Evolutionary conservation across 2,888 invertebrate genomes (phyloP).

Genomic region (Dolichomitus sp.): DNA sequence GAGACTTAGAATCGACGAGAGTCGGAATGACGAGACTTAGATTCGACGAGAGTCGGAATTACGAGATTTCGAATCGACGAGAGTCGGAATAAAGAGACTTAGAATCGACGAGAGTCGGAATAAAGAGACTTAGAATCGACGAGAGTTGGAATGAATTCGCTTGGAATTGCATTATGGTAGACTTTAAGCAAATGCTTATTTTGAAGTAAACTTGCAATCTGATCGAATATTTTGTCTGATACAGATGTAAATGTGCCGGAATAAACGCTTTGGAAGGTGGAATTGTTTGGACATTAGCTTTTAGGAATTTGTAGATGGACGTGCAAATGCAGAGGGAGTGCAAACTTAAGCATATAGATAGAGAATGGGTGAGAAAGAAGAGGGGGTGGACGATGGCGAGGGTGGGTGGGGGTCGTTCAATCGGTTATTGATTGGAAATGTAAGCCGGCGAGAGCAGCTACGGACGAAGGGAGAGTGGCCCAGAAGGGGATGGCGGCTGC

Average conservation of each 20-base stretch:
- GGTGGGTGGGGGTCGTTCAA: slow-evolving; percentile 81
- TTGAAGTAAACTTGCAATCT: too few relatives aligned
- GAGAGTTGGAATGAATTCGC: too few relatives aligned
- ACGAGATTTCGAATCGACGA: too few relatives aligned
- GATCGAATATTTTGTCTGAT: too few relatives aligned
- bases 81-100: too few relatives aligned
- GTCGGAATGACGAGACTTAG: too few relatives aligned
- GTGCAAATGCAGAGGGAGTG: slow-evolving; percentile 66
- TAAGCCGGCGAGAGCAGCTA: slow-evolving; percentile 76
- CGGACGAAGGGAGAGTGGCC: slow-evolving; percentile 61
- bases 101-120: too few relatives aligned
- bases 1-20: too few relatives aligned
- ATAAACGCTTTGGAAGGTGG: slow-evolving; percentile 67
- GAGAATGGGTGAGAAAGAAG: slow-evolving; percentile 53
- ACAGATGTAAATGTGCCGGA: not conserved
- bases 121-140: too few relatives aligned
- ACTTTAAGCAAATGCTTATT: too few relatives aligned
- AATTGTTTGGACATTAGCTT: slow-evolving; percentile 78
- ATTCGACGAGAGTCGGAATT: too few relatives aligned
- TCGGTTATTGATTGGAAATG: slow-evolving; percentile 86
- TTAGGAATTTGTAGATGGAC: slow-evolving; percentile 74
- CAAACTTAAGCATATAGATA: slow-evolving; percentile 50
- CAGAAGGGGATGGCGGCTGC: slow-evolving; percentile 50
- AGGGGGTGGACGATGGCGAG: slow-evolving; percentile 65
- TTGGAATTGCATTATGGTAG: too few relatives aligned